Conservation (phyloP, 2,113 vertebrate species). For the Misgurnus anguillicaudatus region DNA sequence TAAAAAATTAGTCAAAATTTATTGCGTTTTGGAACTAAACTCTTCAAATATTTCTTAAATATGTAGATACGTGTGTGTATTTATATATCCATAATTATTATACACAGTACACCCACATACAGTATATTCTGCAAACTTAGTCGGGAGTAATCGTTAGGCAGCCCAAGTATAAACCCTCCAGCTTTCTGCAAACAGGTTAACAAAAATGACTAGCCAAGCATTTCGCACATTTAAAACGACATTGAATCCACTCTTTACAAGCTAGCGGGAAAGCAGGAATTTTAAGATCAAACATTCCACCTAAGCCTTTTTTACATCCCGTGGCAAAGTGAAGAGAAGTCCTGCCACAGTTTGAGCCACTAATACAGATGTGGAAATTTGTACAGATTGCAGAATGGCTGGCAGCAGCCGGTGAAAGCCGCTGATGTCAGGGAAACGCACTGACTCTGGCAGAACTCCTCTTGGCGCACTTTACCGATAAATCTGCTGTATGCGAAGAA, state of each 20-base stretch:
- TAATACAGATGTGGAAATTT: constrained; percentile 37
- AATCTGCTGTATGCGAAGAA: constrained; percentile 39
- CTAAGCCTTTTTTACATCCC: constrained; percentile 39
- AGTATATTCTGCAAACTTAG: too few species aligned
- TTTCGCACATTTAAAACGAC: constrained; percentile 3
- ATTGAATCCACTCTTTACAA: constrained; percentile 8
- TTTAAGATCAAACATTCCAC: constrained; percentile 41
- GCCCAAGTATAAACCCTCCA: constrained; percentile 2
- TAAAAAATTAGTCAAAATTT: too few species aligned
- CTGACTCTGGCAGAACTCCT: constrained; percentile 27
- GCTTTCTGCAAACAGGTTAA: constrained; percentile 33
- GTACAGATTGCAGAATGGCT: constrained; percentile 61
- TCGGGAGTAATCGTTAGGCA: too few species aligned
- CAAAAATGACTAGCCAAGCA: constrained; percentile 45
- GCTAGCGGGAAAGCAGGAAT: constrained; percentile 2
- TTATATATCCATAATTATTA: too few species aligned
- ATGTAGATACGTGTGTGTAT: too few species aligned
- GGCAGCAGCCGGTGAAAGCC: constrained; percentile 35
- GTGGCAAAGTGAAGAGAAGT: constrained; percentile 30
- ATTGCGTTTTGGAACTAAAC: too few species aligned
- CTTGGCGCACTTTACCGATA: constrained; percentile 41
- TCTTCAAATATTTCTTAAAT: too few species aligned
- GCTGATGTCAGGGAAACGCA: constrained; percentile 36
- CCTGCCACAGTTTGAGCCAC: constrained; percentile 31
- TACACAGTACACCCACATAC: too few species aligned